A percentile compares a stretch with the other conserved stretches of the same genome.
These are phyloP conservation scores for Tribolium madens DNA, from an alignment of 1,140 invertebrate genomes.

Conservation along the genomic window DNA sequence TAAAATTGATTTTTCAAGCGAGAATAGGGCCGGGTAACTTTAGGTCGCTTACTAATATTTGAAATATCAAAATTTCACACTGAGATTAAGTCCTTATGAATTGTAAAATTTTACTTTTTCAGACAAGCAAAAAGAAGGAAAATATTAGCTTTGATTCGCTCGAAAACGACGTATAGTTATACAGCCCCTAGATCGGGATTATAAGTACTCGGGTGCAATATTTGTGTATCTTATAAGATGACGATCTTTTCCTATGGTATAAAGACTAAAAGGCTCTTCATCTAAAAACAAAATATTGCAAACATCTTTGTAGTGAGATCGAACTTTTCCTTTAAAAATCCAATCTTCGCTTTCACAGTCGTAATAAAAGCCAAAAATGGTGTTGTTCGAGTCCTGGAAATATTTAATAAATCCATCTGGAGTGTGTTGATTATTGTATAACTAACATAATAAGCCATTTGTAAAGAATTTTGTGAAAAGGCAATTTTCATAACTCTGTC, in stretches of 20 bases:
- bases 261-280: slow-evolving; percentile 62
- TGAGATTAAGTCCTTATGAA: no score
- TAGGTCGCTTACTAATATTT: no score
- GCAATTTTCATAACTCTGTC: slow-evolving; percentile 67
- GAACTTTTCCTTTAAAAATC: slow-evolving; percentile 71
- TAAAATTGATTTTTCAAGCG: no score
- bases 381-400: slow-evolving; percentile 67
- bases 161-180: no score
- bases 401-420: no score
- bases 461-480: slow-evolving; percentile 68
- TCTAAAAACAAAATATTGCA: slow-evolving; percentile 68
- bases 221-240: slow-evolving; percentile 75
- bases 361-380: slow-evolving; percentile 69
- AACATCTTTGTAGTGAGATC: slow-evolving; percentile 70
- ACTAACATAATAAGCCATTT: slow-evolving; percentile 70
- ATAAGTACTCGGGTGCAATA: slow-evolving; percentile 33
- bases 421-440: slow-evolving; percentile 41
- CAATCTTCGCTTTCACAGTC: slow-evolving; percentile 64
- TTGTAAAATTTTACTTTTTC: no score
- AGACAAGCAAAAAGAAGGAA: no score
- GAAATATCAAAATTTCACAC: no score
- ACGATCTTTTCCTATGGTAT: slow-evolving; percentile 73
- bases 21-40: no score
- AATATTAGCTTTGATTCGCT: no score
- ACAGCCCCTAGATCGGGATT: no score